These are phyloP conservation scores for Pholis gunnellus DNA, from an alignment of 2,113 vertebrate genomes.

Conservation along the genomic window DNA sequence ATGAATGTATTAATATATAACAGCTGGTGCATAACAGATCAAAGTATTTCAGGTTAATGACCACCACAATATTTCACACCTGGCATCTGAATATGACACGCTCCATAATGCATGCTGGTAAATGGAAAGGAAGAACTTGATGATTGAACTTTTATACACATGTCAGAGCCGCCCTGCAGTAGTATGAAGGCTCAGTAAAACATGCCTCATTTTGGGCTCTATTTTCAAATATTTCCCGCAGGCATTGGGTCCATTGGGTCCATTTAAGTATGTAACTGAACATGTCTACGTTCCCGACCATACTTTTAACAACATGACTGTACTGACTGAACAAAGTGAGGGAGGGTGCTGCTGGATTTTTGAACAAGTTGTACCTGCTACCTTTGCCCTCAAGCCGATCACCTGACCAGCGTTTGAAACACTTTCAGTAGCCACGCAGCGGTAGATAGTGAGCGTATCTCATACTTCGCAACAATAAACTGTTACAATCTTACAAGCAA, in stretches of 20 bases:
- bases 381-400: slow-evolving; percentile 56
- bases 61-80: slow-evolving; percentile 40
- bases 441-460: slow-evolving; percentile 14
- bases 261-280: slow-evolving; percentile 7
- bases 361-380: slow-evolving; percentile 32
- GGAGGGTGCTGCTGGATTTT: slow-evolving; percentile 1
- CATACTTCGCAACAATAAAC: slow-evolving; percentile 1
- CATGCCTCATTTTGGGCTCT: not conserved
- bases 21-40: slow-evolving; percentile 20
- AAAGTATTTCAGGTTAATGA: slow-evolving; percentile 56
- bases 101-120: slow-evolving; percentile 4
- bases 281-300: not conserved
- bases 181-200: slow-evolving; percentile 13
- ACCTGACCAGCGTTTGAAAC: slow-evolving; percentile 5
- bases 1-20: not conserved
- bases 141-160: slow-evolving; percentile 48
- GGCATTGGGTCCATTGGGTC: not conserved
- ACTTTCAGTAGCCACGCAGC: not conserved
- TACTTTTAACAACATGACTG: not conserved
- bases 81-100: slow-evolving; percentile 38
- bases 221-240: not conserved
- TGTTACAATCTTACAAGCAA: not conserved
- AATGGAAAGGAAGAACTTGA: slow-evolving; percentile 34
- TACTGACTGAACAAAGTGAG: not conserved
- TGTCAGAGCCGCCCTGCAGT: not conserved